Conservation (phyloP, 2,888 invertebrate species). For the Meta bourneti region DNA sequence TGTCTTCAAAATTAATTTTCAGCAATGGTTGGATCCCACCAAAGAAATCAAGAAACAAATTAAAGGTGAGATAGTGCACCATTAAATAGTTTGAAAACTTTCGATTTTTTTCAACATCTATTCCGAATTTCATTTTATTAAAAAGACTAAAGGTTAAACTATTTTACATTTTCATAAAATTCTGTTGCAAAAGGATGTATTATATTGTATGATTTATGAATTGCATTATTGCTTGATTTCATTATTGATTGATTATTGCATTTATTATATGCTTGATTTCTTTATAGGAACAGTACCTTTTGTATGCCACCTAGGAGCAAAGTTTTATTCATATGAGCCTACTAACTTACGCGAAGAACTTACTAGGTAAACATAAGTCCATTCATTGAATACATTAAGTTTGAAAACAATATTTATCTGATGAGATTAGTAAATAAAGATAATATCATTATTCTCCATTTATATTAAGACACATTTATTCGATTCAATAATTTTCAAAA, state of each 20-base stretch:
- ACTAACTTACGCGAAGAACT: slow-evolving; percentile 97
- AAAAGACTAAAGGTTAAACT: no score
- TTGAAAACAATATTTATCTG: background rate
- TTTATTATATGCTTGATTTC: background rate
- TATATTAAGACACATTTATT: background rate
- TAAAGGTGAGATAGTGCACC: slow-evolving; percentile 84
- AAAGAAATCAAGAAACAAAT: slow-evolving; percentile 99
- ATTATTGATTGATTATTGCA: background rate
- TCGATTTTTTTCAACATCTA: no score
- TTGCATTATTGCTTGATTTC: background rate
- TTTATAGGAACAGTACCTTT: slow-evolving; percentile 62
- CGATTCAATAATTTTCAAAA: background rate
- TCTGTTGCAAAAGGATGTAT: no score
- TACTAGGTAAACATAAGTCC: slow-evolving; percentile 86
- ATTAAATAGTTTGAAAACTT: no score
- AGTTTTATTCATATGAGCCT: slow-evolving; percentile 99
- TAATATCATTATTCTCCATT: background rate
- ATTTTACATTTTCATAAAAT: no score
- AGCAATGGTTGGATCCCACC: slow-evolving; percentile 98
- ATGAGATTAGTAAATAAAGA: background rate
- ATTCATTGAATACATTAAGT: no score
- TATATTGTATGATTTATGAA: no score
- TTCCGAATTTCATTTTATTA: no score
- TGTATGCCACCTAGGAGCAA: slow-evolving; percentile 87
- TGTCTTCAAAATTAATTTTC: slow-evolving; percentile 78